These are phyloP conservation scores for Nemotelus pantherinus DNA, from an alignment of 2,888 invertebrate genomes.

Conservation along the genomic window DNA sequence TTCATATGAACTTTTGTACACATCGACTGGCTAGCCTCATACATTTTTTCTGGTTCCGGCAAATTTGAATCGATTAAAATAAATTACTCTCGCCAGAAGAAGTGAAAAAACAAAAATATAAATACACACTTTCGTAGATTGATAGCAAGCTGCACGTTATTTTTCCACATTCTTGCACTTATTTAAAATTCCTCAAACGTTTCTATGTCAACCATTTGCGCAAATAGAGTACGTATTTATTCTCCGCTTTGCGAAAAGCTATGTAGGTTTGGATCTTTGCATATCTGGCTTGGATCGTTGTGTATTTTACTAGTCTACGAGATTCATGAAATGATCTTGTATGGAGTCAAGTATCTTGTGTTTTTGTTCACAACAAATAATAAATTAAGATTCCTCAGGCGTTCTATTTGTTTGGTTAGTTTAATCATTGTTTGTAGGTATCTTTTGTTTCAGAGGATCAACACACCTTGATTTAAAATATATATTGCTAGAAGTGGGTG, in stretches of 20 bases:
- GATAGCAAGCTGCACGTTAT: not conserved
- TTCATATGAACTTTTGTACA: no score
- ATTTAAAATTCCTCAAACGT: not conserved
- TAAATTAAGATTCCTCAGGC: conserved; percentile 7
- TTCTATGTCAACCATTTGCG: not conserved
- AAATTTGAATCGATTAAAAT: conserved; percentile 31
- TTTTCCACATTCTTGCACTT: not conserved
- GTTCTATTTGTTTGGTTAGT: not conserved
- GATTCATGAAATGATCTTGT: no score
- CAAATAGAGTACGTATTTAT: not conserved
- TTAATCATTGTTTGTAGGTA: no score
- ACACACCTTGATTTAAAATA: no score
- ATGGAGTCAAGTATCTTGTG: no score
- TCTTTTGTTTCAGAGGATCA: no score
- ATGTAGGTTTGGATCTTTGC: not conserved
- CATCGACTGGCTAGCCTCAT: no score
- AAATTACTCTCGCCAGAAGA: not conserved
- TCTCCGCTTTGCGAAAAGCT: not conserved
- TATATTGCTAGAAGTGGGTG: no score
- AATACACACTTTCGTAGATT: no score
- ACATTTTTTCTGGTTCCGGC: conserved; percentile 17
- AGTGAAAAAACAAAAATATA: no score
- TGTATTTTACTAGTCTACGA: no score
- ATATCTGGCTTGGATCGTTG: not conserved
- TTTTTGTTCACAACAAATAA: not conserved